Base-by-base conservation (phyloP, 2,113 vertebrate species). In the Dipodomys spectabilis region DNA sequence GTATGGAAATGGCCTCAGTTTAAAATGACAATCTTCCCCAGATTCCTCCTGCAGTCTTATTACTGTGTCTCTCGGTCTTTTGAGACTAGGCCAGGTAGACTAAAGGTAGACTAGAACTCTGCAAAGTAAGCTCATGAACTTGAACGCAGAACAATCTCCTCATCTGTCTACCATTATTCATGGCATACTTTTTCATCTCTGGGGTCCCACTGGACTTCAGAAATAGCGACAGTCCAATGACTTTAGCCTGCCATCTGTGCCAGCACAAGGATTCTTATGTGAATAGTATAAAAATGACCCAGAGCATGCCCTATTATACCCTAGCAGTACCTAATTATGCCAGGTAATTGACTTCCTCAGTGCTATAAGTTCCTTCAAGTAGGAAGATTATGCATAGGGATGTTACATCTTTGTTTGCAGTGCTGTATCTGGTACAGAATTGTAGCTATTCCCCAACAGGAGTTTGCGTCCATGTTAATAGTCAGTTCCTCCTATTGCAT, bases 41-140 rank as follows among this genome's bases (percentile, higher is more conserved):
- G 19, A 44, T 62, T 12, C 0, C 2, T 25, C 65, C 20, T 65
- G 62, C 85, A 57, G 30, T 67, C 28, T 35, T 15, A 45, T 18
- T 2, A 1, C n/a, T 3, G 18, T 9, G 78, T 0, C 4, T 0
- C 44, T 60, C 10, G 1, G 1, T 39, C 2, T 90, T 64, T 25
- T 77, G 65, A 67, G 16, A 75, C 10, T 10, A 67, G 19, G 23
- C 10, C 28, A 39, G 3, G 22, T 12, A 49, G 49, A 49, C 53
- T 57, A 39, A 39, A 39, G 39, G 39, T 39, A 39, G 39, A 39
- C 39, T 64, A 64, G 19, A 64, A 64, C 1, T 22, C 39, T 45
- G 19, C n/a, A 16, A 86, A 32, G 8, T 9, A 35, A 73, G 7
- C 0, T 67, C 73, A 19, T 60, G 84, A 65, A 22, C 19, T 22